A percentile compares a stretch with the other conserved stretches of the same genome.
These are phyloP conservation scores for Pontoporia blainvillei DNA, from an alignment of 2,113 vertebrate species.

Conservation along the genomic window DNA sequence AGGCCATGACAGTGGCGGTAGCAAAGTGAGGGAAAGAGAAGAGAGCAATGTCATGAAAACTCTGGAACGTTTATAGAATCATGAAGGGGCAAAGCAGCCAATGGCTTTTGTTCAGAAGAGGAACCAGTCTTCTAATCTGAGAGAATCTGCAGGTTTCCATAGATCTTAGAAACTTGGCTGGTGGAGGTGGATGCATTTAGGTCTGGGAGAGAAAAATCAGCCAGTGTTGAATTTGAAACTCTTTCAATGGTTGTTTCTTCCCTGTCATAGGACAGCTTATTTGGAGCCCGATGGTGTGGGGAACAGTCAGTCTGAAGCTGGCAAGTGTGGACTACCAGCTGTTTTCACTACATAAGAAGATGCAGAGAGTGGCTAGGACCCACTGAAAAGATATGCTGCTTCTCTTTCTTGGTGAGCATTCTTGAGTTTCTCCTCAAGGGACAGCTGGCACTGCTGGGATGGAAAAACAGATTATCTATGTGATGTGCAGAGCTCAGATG, in stretches of 20 bases:
- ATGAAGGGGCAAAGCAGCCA: not conserved
- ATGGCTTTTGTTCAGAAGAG: not conserved
- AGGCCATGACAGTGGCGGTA: not conserved
- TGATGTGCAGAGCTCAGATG: constrained; percentile 14
- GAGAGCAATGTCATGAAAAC: not conserved
- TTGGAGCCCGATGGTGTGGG: constrained; percentile 57
- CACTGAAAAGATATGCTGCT: not conserved
- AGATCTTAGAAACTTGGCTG: not conserved
- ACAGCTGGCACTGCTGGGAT: constrained; percentile 53
- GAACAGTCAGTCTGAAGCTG: constrained; percentile 61
- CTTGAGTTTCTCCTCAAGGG: constrained; percentile 60
- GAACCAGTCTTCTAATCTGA: constrained; percentile 25
- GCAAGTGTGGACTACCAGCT: constrained; percentile 62
- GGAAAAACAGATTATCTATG: constrained; percentile 75
- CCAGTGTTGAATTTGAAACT: constrained; percentile 50
- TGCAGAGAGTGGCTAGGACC: not conserved
- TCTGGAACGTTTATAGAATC: not conserved
- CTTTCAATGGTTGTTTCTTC: constrained; percentile 49
- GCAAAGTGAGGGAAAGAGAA: not conserved
- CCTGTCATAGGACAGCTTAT: constrained; percentile 53
- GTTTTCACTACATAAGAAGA: constrained; percentile 64
- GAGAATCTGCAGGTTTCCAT: constrained; percentile 40
- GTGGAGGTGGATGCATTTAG: not conserved
- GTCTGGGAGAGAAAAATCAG: not conserved
- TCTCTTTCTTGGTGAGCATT: constrained; percentile 59